Evolutionary conservation across 2,113 vertebrate species (phyloP).

Genomic region (Sclerurus mexicanus): DNA sequence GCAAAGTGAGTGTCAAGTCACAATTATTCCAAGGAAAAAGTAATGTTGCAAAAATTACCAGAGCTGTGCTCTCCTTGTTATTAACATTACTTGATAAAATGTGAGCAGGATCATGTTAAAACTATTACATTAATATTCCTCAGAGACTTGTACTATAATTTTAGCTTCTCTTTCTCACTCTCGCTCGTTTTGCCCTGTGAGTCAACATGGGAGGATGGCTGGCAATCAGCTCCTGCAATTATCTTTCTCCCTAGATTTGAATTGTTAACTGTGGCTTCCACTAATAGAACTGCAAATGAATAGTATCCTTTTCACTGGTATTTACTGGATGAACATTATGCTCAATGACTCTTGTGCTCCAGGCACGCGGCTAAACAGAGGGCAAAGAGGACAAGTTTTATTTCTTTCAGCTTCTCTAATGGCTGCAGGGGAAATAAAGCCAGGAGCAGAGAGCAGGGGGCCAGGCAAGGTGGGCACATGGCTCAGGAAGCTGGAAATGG

Average conservation of each 20-base stretch:
- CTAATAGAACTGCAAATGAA: slow-evolving; percentile 70
- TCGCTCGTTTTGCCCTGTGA: slow-evolving; percentile 60
- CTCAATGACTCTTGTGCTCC: background rate
- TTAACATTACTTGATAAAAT: slow-evolving; percentile 50
- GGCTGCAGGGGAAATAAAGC: background rate
- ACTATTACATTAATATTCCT: slow-evolving; percentile 70
- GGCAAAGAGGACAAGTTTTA: slow-evolving; percentile 48
- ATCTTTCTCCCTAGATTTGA: slow-evolving; percentile 60
- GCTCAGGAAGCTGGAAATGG: background rate
- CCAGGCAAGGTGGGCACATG: background rate
- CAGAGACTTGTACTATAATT: slow-evolving; percentile 50
- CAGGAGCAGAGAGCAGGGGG: background rate
- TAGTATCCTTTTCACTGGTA: slow-evolving; percentile 37
- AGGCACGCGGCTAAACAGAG: slow-evolving; percentile 30
- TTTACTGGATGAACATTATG: slow-evolving; percentile 29
- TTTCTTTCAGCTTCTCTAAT: background rate
- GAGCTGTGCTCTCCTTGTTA: slow-evolving; percentile 10
- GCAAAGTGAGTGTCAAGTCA: background rate
- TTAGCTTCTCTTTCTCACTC: slow-evolving; percentile 58
- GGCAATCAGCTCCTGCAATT: slow-evolving; percentile 72
- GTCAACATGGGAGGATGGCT: slow-evolving; percentile 59
- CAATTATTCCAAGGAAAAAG: slow-evolving; percentile 33
- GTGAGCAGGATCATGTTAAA: slow-evolving; percentile 48
- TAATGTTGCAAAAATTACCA: slow-evolving; percentile 25
- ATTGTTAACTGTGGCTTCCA: slow-evolving; percentile 59